These are phyloP conservation scores for Campylorhamphus procurvoides DNA, from an alignment of 2,113 vertebrate species.

Conservation along the genomic window DNA sequence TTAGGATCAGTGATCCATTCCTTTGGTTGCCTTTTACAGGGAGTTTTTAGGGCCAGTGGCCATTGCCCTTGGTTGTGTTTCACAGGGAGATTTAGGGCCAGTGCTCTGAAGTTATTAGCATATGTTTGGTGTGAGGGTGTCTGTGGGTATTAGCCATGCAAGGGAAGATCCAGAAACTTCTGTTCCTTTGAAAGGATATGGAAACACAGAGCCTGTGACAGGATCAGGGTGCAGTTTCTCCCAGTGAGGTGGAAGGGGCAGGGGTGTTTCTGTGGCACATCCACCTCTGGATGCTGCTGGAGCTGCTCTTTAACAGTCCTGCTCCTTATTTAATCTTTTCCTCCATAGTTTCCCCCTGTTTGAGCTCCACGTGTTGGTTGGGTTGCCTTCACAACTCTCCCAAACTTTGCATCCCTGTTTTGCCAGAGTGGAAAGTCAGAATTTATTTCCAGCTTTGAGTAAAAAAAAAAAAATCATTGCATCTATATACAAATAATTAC, in stretches of 20 bases:
- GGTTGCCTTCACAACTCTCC: not conserved
- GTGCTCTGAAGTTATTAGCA: constrained; percentile 74
- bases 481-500: not conserved
- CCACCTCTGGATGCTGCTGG: not conserved
- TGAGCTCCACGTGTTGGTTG: not conserved
- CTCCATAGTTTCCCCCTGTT: not conserved
- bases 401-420: not conserved
- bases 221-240: not conserved
- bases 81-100: not conserved
- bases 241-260: not conserved
- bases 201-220: not conserved
- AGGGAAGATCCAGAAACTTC: constrained; percentile 51
- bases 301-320: not conserved
- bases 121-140: constrained; percentile 44
- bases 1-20: not conserved
- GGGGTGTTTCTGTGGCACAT: not conserved
- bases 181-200: constrained; percentile 1
- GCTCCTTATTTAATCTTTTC: not conserved
- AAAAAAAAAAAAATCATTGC: not conserved
- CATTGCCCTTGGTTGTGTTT: no score
- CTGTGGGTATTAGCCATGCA: constrained; percentile 34
- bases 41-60: not conserved
- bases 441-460: not conserved
- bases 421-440: not conserved
- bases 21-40: not conserved